Conservation (phyloP, 2,113 vertebrate species). For the Pungitius pungitius region DNA sequence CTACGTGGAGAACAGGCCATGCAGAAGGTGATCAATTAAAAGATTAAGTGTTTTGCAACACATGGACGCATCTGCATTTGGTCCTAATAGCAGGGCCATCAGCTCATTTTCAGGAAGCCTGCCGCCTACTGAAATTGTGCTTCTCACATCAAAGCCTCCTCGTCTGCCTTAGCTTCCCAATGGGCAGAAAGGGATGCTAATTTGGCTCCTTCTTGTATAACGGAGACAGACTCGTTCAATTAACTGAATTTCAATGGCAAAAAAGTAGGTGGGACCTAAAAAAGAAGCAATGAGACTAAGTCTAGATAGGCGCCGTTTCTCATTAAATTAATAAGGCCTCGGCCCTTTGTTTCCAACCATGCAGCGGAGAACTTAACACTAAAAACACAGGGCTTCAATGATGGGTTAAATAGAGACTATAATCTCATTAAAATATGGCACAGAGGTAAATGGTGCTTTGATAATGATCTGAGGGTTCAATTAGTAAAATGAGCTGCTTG, state of each 20-base stretch:
- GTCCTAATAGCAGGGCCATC: conserved; percentile 93
- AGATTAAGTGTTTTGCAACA: conserved; percentile 98
- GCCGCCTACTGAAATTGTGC: conserved; percentile 84
- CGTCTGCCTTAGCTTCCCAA: conserved; percentile 85
- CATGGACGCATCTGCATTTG: conserved; percentile 91
- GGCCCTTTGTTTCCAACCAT: conserved; percentile 88
- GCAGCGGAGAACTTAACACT: conserved; percentile 97
- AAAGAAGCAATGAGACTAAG: conserved; percentile 88
- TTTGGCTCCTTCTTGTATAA: conserved; percentile 94
- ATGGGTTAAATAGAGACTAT: conserved; percentile 99
- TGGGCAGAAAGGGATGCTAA: conserved; percentile 96
- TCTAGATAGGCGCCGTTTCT: conserved; percentile 89
- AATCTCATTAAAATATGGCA: conserved; percentile 99
- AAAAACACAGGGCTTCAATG: conserved; percentile 93
- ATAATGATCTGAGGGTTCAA: conserved; percentile 96
- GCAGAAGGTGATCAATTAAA: conserved; percentile 98
- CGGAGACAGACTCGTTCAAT: conserved; percentile 98
- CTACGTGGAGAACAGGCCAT: conserved; percentile 73
- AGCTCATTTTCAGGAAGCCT: conserved; percentile 96
- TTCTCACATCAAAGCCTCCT: conserved; percentile 93
- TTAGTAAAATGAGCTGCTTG: conserved; percentile 90
- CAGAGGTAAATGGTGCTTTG: conserved; percentile 97
- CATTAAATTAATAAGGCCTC: conserved; percentile 94
- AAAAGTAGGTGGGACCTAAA: conserved; percentile 77
- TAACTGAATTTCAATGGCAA: conserved; percentile 96